Evolutionary conservation across 2,797 vertebrate species (phyloP), one percentile per base, ranked within the genome.

Genomic region (Hemitrygon akajei): DNA sequence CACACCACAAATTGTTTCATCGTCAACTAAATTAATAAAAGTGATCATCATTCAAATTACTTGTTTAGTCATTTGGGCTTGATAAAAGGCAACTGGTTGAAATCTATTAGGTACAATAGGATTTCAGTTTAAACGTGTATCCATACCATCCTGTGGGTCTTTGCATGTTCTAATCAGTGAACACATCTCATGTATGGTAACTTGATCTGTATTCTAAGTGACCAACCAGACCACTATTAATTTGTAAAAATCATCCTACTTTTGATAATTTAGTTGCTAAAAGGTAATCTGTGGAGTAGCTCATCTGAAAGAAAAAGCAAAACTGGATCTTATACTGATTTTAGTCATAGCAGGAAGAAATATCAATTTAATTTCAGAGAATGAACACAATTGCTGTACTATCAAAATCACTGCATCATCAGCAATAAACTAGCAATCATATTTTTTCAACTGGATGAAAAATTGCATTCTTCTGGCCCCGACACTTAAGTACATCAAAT

Each of bases 221-320:
- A 75, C 47, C 71, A 93, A 93, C 69, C 69, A 93, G 91, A 93
- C 91, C 91, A 75, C 76, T 93, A 93, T 93, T 93, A 75, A 76
- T 93, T 93, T 30, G 40, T 76, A 71, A 93, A 93, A 25, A 93
- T 75, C 14, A 22, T 75, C 69, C 47, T 93, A 40, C 34, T 75
- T 40, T 12, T 58, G 22, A 76, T 30, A 2, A 93, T 76, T 93
- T 93, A 93, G 91, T 56, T 93, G 69, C 71, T 93, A 93, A 93
- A 93, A 93, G 71, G 11, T 30, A 30, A 37, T 58, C 71, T 56
- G 27, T 71, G 69, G 14, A 93, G 73, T 14, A 75, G 91, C 75
- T 47, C 91, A 93, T 93, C 91, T 93, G 91, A 40, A 75, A 93
- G 47, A 76, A 93, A 93, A 93, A 76, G 71, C 37, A 76, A 73